Evolutionary conservation across 1,140 invertebrate genomes (phyloP).

Genomic region (Philaenus spumarius): DNA sequence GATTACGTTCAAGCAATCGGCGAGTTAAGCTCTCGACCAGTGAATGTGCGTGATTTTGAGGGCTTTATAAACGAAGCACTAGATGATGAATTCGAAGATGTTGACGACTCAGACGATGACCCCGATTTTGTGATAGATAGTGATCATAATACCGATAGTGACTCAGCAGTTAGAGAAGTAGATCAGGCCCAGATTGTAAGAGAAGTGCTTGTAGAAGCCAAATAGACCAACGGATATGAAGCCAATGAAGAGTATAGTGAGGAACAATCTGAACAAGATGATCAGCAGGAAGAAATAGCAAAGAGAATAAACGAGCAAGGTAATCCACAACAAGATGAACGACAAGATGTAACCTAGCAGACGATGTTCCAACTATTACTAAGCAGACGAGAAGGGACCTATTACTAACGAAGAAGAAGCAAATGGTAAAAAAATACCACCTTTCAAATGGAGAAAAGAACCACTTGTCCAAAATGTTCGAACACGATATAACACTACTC

Average conservation of each 20-base stretch:
- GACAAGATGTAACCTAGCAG: too few species aligned
- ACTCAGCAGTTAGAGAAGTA: neutral
- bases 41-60: neutral
- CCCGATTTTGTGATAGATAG: slow-evolving; percentile 1
- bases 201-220: too few species aligned
- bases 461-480: too few species aligned
- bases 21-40: too few species aligned
- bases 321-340: neutral
- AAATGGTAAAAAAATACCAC: too few species aligned
- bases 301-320: neutral
- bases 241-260: neutral
- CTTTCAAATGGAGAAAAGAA: too few species aligned
- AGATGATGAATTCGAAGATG: neutral
- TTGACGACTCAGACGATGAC: neutral
- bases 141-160: neutral
- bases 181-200: neutral
- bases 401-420: too few species aligned
- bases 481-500: too few species aligned
- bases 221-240: too few species aligned
- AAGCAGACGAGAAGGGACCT: too few species aligned
- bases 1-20: neutral
- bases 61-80: neutral
- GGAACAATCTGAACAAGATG: neutral
- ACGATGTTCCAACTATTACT: too few species aligned
- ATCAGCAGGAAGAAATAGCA: neutral